A percentile compares a stretch with the other conserved stretches of the same genome.
Evolutionary conservation across 2,888 invertebrate species (phyloP).

Genomic region (Salpingus planirostris): DNA sequence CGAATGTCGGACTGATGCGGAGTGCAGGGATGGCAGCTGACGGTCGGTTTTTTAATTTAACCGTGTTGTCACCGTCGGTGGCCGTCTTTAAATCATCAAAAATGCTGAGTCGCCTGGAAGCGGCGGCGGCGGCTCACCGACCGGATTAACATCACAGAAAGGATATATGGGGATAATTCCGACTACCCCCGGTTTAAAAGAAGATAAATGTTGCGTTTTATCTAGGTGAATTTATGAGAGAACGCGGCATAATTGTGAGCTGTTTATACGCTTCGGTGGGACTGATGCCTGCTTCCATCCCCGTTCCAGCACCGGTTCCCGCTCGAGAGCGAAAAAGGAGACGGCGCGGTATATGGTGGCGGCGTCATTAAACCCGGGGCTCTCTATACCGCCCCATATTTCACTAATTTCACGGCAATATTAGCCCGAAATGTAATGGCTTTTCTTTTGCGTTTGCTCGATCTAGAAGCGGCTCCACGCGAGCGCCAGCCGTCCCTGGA

Average conservation of each 20-base stretch:
- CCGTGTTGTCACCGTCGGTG: conserved; percentile 22
- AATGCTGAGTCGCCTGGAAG: conserved; percentile 32
- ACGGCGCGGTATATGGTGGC: too few relatives aligned
- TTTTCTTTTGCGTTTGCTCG: conserved; percentile 22
- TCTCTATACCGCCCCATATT: conserved; percentile 23
- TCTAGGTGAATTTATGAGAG: conserved; percentile 40
- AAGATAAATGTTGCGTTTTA: conserved; percentile 42
- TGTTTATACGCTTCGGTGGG: conserved; percentile 36
- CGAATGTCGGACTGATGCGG: too few relatives aligned
- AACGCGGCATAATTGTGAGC: conserved; percentile 38
- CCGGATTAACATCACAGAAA: conserved; percentile 38
- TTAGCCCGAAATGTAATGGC: conserved; percentile 29
- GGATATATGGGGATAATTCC: conserved; percentile 39
- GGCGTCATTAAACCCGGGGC: too few relatives aligned
- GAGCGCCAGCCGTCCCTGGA: conserved; percentile 13
- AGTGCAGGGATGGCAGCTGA: too few relatives aligned
- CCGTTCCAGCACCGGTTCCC: too few relatives aligned
- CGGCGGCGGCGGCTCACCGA: conserved; percentile 24
- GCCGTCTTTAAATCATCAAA: conserved; percentile 39
- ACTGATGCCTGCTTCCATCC: too few relatives aligned
- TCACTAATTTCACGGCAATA: conserved; percentile 29
- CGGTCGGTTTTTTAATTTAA: conserved; percentile 28
- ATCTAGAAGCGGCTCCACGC: too few relatives aligned
- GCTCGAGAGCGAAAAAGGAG: too few relatives aligned
- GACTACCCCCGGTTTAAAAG: conserved; percentile 37